phyloP scores from a whole-genome alignment of 2,113 vertebrate species.

The Psilopsiagon aymara region DNA sequence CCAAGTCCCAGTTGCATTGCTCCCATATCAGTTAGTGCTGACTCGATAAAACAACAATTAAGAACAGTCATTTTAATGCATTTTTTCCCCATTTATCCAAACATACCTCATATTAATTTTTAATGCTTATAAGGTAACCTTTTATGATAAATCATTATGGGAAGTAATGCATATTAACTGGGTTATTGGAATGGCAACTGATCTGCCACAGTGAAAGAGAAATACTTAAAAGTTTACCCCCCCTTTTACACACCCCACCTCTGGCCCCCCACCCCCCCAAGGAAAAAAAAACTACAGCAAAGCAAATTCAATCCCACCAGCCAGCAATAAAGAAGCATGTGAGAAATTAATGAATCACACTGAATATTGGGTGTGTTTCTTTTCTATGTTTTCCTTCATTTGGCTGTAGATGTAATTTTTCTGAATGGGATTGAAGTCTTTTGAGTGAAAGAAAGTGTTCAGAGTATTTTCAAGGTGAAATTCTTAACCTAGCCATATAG shows the following conservation, averaged over 20 bases:
- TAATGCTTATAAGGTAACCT: background rate
- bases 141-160: background rate
- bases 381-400: background rate
- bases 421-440: background rate
- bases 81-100: background rate
- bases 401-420: background rate
- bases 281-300: background rate
- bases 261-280: too few relatives aligned
- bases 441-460: background rate
- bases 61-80: background rate
- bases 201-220: background rate
- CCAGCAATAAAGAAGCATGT: background rate
- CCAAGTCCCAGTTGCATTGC: background rate
- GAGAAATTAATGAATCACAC: background rate
- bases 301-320: background rate
- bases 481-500: background rate
- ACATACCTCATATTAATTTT: background rate
- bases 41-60: background rate
- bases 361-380: background rate
- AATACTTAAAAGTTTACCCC: background rate
- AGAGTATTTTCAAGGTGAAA: background rate
- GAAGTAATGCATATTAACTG: background rate
- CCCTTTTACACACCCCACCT: rapidly evolving
- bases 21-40: background rate
- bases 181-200: background rate